phyloP scores from a whole-genome alignment of 2,888 invertebrate species.

The Steinernema hermaphroditum region DNA sequence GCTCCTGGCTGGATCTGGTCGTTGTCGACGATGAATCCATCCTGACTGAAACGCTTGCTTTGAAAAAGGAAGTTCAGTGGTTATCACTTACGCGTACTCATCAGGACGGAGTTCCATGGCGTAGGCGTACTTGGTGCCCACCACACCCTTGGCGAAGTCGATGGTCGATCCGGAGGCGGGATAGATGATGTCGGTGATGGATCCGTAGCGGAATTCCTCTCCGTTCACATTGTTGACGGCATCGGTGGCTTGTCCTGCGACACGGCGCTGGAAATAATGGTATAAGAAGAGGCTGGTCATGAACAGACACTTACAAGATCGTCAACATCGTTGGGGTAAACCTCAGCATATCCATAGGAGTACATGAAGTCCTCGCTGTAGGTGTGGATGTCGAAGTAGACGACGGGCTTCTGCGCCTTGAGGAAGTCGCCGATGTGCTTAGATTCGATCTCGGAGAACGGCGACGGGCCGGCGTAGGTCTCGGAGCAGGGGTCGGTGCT shows the following conservation, averaged over 20 bases:
- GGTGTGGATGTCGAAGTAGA: slow-evolving; percentile 37
- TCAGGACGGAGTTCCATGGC: slow-evolving; percentile 39
- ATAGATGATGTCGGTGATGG: slow-evolving; percentile 36
- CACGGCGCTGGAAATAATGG: slow-evolving; percentile 13
- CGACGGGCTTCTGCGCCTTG: neutral
- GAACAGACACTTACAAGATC: slow-evolving; percentile 1
- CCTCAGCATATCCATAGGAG: slow-evolving; percentile 36
- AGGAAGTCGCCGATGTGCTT: slow-evolving; percentile 34
- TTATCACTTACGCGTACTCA: slow-evolving; percentile 2
- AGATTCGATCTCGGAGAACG: slow-evolving; percentile 41
- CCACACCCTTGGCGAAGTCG: slow-evolving; percentile 36
- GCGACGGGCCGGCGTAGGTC: slow-evolving; percentile 38
- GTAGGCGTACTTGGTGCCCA: slow-evolving; percentile 36
- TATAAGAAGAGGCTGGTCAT: neutral
- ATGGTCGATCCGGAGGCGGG: slow-evolving; percentile 36
- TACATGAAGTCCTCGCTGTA: slow-evolving; percentile 40
- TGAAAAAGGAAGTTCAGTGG: too few species aligned
- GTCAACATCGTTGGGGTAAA: slow-evolving; percentile 29
- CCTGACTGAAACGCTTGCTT: too few species aligned
- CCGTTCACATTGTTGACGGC: slow-evolving; percentile 34
- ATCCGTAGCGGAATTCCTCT: slow-evolving; percentile 32
- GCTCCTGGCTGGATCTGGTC: slow-evolving; percentile 39
- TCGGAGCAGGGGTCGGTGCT: slow-evolving; percentile 38
- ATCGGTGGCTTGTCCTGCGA: slow-evolving; percentile 26
- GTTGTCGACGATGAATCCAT: slow-evolving; percentile 38